Conservation (phyloP, 2,888 invertebrate genomes). For the Rhorus exstirpatorius region DNA sequence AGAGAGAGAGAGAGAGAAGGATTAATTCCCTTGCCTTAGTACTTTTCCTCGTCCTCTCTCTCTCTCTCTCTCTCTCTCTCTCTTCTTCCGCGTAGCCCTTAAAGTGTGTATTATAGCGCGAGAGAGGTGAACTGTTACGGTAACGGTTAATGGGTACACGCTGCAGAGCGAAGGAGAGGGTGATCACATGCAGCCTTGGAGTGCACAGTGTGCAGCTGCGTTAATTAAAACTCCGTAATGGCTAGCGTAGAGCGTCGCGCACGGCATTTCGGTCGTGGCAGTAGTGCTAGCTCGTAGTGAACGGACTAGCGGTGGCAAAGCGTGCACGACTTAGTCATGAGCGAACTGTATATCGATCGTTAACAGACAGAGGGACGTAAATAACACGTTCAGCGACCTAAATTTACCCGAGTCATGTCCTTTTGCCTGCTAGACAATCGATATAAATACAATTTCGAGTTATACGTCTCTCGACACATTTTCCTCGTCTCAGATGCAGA, state of each 20-base stretch:
- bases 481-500: background rate
- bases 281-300: conserved; percentile 45
- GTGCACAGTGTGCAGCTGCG: conserved; percentile 66
- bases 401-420: background rate
- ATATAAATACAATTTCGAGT: too few relatives aligned
- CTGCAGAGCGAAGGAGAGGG: conserved; percentile 60
- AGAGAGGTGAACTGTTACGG: conserved; percentile 69
- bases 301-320: conserved; percentile 47
- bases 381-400: background rate
- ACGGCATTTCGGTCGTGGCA: conserved; percentile 63
- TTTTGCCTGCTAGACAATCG: background rate
- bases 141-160: conserved; percentile 75
- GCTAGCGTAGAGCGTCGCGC: conserved; percentile 72
- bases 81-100: conserved; percentile 31
- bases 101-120: conserved; percentile 55
- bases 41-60: conserved; percentile 26
- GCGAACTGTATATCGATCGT: conserved; percentile 17
- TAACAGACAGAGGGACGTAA: background rate
- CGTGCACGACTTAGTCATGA: conserved; percentile 40
- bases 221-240: conserved; percentile 80
- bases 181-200: conserved; percentile 65
- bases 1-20: conserved; percentile 37
- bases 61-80: conserved; percentile 19
- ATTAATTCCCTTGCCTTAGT: conserved; percentile 59
- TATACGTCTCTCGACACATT: too few relatives aligned